Base-by-base conservation (phyloP, 2,113 vertebrate genomes). In the Neolamprologus longior region DNA sequence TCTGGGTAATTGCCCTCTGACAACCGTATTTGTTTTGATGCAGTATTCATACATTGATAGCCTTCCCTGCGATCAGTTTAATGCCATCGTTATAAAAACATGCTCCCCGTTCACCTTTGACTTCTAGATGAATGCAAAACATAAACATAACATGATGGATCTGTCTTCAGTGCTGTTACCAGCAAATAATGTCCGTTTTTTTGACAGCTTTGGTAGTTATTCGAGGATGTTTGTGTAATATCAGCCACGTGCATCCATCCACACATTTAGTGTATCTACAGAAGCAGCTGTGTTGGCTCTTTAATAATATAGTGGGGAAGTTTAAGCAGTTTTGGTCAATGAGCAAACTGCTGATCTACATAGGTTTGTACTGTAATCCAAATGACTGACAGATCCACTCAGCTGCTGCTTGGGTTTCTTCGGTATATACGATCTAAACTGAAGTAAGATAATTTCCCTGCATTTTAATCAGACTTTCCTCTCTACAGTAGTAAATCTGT, bases 1-100 rank as follows among this genome's bases (percentile, higher is more conserved):
- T 92, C 90, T 86, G 71, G 76, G 83, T 95, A 94, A 93, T 94
- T 92, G 92, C 92, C 91, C 85, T 47, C 71, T 83, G 85, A 90
- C 86, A 79, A 80, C 50, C 76, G 9, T 92, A 81, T 94, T 95
- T 94, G 89, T 93, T 94, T 89, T 82, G 80, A 85, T 86, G 79
- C 78, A 50, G 79, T 76, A 33, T 83, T 84, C 68, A 53, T 57
- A 53, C 88, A 17, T 52, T 19, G 57, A 83, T 73, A 21, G 76
- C 76, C 78, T 42, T 42, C 24, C 33, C 84, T 33, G 28, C 9
- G 2, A 90, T 91, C 73, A 15, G 12, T 66, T 68, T 80, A 83
- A 55, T 79, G 61, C 55, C 24, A 33, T 53, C 42, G 33, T 81
- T 54, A 55, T 53, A 54, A 52, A 89, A 47, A 61, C 84, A 83